Conservation (phyloP, 1,140 invertebrate genomes). For the Drosophila grimshawi region DNA sequence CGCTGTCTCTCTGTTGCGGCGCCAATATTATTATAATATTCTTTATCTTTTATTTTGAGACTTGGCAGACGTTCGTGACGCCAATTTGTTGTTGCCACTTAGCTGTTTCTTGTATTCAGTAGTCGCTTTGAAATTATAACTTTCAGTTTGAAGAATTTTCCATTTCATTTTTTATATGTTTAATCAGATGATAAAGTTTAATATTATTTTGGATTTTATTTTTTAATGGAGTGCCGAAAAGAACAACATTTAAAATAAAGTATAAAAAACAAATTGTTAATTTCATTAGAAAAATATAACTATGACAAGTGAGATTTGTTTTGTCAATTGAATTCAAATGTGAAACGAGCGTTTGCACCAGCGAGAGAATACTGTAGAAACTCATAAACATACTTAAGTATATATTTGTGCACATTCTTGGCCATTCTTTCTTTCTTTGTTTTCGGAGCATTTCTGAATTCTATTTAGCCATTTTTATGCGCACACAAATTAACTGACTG, state of each 20-base stretch:
- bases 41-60: conserved; percentile 1
- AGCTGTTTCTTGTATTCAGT: conserved; percentile 16
- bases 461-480: conserved; percentile 56
- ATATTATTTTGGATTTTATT: too few relatives aligned
- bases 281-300: too few relatives aligned
- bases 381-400: conserved; percentile 13
- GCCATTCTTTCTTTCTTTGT: conserved; percentile 49
- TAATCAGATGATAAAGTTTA: too few relatives aligned
- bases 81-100: conserved; percentile 47
- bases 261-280: too few relatives aligned
- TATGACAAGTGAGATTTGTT: too few relatives aligned
- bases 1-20: conserved; percentile 15
- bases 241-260: too few relatives aligned
- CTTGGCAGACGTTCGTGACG: conserved; percentile 65
- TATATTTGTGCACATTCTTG: conserved; percentile 45
- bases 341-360: not conserved
- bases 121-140: not conserved
- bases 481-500: conserved; percentile 32
- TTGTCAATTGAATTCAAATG: too few relatives aligned
- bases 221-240: too few relatives aligned
- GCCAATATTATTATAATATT: conserved; percentile 30
- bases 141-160: not conserved
- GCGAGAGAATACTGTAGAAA: not conserved
- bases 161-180: too few relatives aligned
- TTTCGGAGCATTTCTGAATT: conserved; percentile 49